Conservation (phyloP, 2,797 vertebrate genomes). For the Rhinophrynus dorsalis region DNA sequence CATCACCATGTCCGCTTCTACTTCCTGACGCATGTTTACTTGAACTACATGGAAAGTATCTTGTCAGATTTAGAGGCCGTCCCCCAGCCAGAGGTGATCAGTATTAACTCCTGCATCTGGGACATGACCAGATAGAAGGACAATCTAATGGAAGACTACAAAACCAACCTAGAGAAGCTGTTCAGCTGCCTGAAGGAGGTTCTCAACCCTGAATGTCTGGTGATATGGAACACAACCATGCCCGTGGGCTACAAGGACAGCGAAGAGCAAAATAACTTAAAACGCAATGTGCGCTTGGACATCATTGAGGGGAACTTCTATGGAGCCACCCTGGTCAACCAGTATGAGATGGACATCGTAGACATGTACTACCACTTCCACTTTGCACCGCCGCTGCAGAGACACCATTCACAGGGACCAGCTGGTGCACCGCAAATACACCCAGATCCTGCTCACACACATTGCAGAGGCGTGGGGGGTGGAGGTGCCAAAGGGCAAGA, state of each 20-base stretch:
- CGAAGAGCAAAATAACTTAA: slow-evolving; percentile 54
- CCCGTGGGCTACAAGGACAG: slow-evolving; percentile 71
- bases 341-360: slow-evolving; percentile 73
- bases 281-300: slow-evolving; percentile 63
- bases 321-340: slow-evolving; percentile 68
- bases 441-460: slow-evolving; percentile 70
- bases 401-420: slow-evolving; percentile 83
- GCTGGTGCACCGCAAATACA: slow-evolving; percentile 74
- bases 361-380: slow-evolving; percentile 82
- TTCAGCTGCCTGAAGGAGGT: slow-evolving; percentile 66
- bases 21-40: slow-evolving; percentile 80
- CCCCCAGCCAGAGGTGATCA: slow-evolving; percentile 75
- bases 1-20: slow-evolving; percentile 85
- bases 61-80: slow-evolving; percentile 70
- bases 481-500: slow-evolving; percentile 46
- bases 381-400: slow-evolving; percentile 66
- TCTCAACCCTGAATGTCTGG: slow-evolving; percentile 70
- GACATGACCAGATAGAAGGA: slow-evolving; percentile 79
- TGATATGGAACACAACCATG: slow-evolving; percentile 86
- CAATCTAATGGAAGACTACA: slow-evolving; percentile 66
- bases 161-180: slow-evolving; percentile 68
- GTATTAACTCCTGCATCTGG: slow-evolving; percentile 86
- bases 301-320: slow-evolving; percentile 82
- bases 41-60: slow-evolving; percentile 73
- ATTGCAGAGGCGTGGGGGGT: slow-evolving; percentile 76